Conservation (phyloP, 2,888 invertebrate genomes). For the Amblyteles armatorius region DNA sequence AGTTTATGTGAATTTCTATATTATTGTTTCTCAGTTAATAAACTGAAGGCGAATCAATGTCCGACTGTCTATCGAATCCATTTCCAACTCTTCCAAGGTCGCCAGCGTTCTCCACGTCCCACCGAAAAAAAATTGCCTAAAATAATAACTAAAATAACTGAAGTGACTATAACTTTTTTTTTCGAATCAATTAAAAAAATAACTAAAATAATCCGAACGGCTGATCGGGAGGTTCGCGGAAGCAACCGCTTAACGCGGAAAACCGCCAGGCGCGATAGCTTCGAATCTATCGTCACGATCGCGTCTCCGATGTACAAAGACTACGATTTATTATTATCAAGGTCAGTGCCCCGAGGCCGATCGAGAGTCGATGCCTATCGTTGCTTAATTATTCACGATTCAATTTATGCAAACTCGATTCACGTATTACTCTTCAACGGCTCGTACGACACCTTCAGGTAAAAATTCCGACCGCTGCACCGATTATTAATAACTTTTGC, state of each 20-base stretch:
- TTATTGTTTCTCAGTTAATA: constrained; percentile 61
- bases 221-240: background rate
- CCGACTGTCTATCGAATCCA: background rate
- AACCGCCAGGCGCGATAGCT: background rate
- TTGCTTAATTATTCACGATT: background rate
- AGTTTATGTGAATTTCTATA: constrained; percentile 61
- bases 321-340: background rate
- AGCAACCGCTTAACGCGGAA: background rate
- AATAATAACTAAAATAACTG: background rate
- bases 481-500: constrained; percentile 42
- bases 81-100: background rate
- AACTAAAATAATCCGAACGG: background rate
- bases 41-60: constrained; percentile 59
- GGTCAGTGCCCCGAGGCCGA: background rate
- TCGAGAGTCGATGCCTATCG: background rate
- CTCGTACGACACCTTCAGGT: constrained; percentile 46
- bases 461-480: constrained; percentile 18
- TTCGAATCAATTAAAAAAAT: background rate
- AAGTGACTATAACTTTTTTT: too few relatives aligned
- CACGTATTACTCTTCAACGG: constrained; percentile 16
- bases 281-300: background rate
- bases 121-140: background rate
- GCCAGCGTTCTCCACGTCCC: background rate
- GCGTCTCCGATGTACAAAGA: background rate
- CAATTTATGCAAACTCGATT: constrained; percentile 12